Conservation (phyloP, 2,888 invertebrate genomes). For the Esperia sulphurella region DNA sequence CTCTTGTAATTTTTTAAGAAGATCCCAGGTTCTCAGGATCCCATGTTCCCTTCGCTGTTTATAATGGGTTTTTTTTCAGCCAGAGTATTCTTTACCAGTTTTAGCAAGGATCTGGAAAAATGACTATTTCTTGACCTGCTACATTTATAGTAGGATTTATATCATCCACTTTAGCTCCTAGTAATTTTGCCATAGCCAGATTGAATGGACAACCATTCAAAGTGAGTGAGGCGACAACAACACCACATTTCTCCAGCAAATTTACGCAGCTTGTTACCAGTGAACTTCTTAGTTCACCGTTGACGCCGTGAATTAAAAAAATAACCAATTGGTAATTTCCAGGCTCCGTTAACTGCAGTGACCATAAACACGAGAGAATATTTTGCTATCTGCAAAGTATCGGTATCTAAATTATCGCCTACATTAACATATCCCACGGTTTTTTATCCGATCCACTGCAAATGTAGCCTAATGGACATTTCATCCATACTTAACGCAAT, state of each 20-base stretch:
- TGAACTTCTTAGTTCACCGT: constrained; percentile 12
- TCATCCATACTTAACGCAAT: constrained; percentile 15
- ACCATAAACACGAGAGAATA: constrained; percentile 11
- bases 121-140: constrained; percentile 7
- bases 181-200: constrained; percentile 10
- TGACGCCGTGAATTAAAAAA: constrained; percentile 15
- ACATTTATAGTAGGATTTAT: neutral
- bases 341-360: constrained; percentile 12
- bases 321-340: constrained; percentile 15
- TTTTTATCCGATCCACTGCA: constrained; percentile 17
- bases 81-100: no score
- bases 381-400: constrained; percentile 13
- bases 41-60: no score
- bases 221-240: constrained; percentile 14
- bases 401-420: constrained; percentile 13
- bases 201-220: constrained; percentile 19
- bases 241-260: constrained; percentile 9
- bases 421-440: constrained; percentile 14
- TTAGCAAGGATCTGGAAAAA: constrained; percentile 12
- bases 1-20: no score
- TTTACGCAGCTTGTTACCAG: constrained; percentile 10
- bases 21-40: no score
- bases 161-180: constrained; percentile 5
- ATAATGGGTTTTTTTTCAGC: no score
- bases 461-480: constrained; percentile 17